Evolutionary conservation across 2,888 invertebrate genomes (phyloP).

Genomic region (Macrosoma leucophasiata): DNA sequence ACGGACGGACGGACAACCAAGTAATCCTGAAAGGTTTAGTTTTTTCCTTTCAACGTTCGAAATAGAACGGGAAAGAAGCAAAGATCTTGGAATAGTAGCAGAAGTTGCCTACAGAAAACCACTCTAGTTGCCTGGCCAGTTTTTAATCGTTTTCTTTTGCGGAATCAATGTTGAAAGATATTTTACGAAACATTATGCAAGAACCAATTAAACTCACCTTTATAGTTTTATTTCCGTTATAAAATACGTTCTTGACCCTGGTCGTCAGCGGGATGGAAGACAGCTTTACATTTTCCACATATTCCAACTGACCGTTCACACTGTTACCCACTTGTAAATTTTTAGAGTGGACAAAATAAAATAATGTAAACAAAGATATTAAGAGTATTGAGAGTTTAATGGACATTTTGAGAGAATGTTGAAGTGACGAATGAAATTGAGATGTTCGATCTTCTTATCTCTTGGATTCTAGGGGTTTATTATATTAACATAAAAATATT

Average conservation of each 20-base stretch:
- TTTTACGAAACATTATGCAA: too few species aligned
- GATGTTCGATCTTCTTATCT: constrained; percentile 2
- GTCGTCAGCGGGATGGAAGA: constrained; percentile 39
- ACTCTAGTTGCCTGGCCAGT: not conserved
- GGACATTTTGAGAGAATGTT: constrained; percentile 22
- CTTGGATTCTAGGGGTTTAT: not conserved
- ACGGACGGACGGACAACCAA: too few species aligned
- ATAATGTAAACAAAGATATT: constrained; percentile 22
- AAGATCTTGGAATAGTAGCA: too few species aligned
- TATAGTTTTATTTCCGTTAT: constrained; percentile 40
- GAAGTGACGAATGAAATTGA: not conserved
- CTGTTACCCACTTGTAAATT: constrained; percentile 45
- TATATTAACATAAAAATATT: too few species aligned
- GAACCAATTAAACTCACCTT: constrained; percentile 38
- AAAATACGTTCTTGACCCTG: constrained; percentile 57
- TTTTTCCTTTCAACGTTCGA: too few species aligned
- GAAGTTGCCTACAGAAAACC: not conserved
- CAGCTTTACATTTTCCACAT: constrained; percentile 47
- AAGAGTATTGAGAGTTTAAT: constrained; percentile 15
- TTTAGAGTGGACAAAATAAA: constrained; percentile 24
- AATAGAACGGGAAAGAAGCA: too few species aligned
- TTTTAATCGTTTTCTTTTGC: not conserved
- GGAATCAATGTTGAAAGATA: not conserved
- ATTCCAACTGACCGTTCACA: constrained; percentile 36
- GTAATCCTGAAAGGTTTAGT: too few species aligned